Conservation (phyloP, 1,140 invertebrate species). For the Pemphigus obesinymphae region DNA sequence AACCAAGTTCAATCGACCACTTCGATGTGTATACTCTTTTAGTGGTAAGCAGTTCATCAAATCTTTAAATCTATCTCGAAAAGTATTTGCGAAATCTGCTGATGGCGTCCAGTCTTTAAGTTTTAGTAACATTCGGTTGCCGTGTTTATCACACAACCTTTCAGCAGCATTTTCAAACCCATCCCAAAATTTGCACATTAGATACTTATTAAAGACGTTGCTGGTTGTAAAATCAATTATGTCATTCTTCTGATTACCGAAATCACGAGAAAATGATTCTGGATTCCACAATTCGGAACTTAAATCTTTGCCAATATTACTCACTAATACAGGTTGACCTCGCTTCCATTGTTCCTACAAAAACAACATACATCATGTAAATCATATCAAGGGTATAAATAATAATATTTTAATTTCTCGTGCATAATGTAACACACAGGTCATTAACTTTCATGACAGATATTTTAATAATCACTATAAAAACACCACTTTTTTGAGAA, state of each 20-base stretch:
- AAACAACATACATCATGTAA: too few species aligned
- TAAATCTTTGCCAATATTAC: too few species aligned
- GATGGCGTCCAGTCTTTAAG: constrained; percentile 95
- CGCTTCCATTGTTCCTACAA: too few species aligned
- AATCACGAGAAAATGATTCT: constrained; percentile 82
- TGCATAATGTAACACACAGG: too few species aligned
- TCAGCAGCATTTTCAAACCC: constrained; percentile 84
- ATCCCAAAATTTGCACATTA: constrained; percentile 95
- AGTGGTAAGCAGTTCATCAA: constrained; percentile 88
- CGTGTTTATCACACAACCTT: constrained; percentile 75
- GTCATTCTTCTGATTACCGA: constrained; percentile 87
- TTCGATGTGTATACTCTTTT: too few species aligned
- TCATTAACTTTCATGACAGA: too few species aligned
- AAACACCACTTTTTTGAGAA: too few species aligned
- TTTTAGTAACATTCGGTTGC: constrained; percentile 88
- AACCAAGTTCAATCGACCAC: constrained; percentile 84
- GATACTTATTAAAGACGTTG: constrained; percentile 77
- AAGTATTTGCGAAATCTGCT: constrained; percentile 48
- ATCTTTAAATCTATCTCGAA: constrained; percentile 68
- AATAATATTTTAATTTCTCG: too few species aligned
- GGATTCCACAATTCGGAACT: constrained; percentile 84
- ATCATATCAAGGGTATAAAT: too few species aligned
- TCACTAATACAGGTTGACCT: too few species aligned
- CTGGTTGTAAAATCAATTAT: constrained; percentile 88
- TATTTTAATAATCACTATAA: too few species aligned